Base-by-base conservation (phyloP, 2,888 invertebrate species). In the Malacosoma neustria region DNA sequence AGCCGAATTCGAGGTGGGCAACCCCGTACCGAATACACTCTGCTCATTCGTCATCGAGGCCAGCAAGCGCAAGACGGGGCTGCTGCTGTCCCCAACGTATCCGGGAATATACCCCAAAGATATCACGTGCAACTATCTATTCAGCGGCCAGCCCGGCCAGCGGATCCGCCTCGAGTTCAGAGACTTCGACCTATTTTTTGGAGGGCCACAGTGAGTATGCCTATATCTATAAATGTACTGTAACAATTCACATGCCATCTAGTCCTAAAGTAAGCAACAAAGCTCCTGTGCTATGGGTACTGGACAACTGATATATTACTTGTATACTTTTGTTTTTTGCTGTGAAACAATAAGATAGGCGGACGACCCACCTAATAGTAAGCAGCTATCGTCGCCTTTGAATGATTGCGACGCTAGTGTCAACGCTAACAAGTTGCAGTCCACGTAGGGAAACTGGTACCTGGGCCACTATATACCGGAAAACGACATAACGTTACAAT, bases 21-120 rank as follows among this genome's bases (percentile, higher is more conserved):
- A 94, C 46, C 95, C 94, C 55, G 90, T 93, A 50, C 93, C 94
- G 52, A 92, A 93, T 67, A 91, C 93, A 43, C 90, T 94, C 59
- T 98, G 98, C 88, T 94, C 94, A 70, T 95, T 93, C 87, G 91
- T 92, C 66, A 93, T 97, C 66, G 91, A 94, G 67, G 90, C 91
- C 49, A 88, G 88, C 60, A 89, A 89, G 73, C 87, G 88, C 72
- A 91, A 91, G 65, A 92, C 91, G 48, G 99, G 99, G 37, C 90
- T 91, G 65, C 92, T 99, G 62, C 88, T 97, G 64, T 97, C 99
- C 41, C 98, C 99, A 45, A 99, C 99, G 45, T 99, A 99, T 88
- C 99, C 99, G 45, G 99, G 99, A 54, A 93, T 97, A 62, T 99
- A 99, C 87, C 99, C 99, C 53, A 98, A 98, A 87, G 95, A 97